A percentile compares a stretch with the other conserved stretches of the same genome.
These are phyloP conservation scores for Lithobius niger DNA, from an alignment of 1,140 invertebrate species.

Conservation along the genomic window DNA sequence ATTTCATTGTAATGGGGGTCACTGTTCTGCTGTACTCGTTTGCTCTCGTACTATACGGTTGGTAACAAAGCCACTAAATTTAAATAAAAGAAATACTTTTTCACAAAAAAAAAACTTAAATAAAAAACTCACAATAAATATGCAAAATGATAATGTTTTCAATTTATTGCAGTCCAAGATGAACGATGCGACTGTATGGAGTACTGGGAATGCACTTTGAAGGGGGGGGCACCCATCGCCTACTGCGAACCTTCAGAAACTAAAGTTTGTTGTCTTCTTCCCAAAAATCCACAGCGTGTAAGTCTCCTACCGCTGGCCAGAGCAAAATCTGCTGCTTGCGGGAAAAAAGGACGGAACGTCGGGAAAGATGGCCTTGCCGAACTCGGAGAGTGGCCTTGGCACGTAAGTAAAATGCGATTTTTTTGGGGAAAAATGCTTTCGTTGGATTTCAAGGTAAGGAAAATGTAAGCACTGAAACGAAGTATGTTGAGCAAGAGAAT, in stretches of 20 bases:
- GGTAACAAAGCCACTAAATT: too few relatives aligned
- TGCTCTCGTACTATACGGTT: too few relatives aligned
- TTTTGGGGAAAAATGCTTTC: background rate
- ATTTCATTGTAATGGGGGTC: too few relatives aligned
- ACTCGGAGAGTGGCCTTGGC: conserved; percentile 37
- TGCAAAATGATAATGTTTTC: too few relatives aligned
- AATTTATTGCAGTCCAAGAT: too few relatives aligned
- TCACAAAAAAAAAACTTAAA: too few relatives aligned
- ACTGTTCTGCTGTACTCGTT: too few relatives aligned
- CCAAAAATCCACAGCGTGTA: conserved; percentile 23
- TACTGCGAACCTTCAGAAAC: conserved; percentile 33
- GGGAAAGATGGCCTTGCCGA: conserved; percentile 29
- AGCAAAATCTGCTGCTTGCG: conserved; percentile 20
- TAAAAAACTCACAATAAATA: too few relatives aligned
- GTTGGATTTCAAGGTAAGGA: too few relatives aligned
- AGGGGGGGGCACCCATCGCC: conserved; percentile 30
- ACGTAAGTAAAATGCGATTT: conserved; percentile 27
- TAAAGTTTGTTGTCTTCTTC: conserved; percentile 34
- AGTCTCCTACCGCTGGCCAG: conserved; percentile 25
- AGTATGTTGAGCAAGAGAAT: too few relatives aligned
- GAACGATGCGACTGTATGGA: conserved; percentile 32
- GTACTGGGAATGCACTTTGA: conserved; percentile 33
- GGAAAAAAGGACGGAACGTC: conserved; percentile 26
- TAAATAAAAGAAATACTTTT: too few relatives aligned
- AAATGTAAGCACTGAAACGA: too few relatives aligned